phyloP scores from a whole-genome alignment of 2,113 vertebrate genomes.

The Platysternon megacephalum region DNA sequence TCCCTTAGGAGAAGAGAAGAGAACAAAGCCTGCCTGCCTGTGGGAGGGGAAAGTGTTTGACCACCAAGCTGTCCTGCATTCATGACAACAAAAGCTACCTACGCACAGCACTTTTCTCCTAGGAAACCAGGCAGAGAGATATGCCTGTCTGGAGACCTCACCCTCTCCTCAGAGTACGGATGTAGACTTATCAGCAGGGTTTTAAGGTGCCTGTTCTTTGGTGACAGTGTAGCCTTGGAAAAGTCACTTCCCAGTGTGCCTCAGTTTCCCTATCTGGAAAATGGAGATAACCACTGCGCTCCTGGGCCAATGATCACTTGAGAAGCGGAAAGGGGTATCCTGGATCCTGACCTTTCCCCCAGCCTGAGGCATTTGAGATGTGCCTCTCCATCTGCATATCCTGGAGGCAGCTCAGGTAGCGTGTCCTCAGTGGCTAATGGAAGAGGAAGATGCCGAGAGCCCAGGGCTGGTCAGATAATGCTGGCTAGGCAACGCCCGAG shows the following conservation, averaged over 20 bases:
- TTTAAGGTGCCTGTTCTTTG: not conserved
- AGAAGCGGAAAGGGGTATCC: too few relatives aligned
- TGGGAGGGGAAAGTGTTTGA: not conserved
- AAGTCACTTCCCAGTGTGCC: not conserved
- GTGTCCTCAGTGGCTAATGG: not conserved
- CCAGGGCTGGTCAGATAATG: not conserved
- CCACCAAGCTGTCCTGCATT: too few relatives aligned
- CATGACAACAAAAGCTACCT: slow-evolving; percentile 37
- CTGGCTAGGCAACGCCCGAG: not conserved
- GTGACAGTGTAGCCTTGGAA: not conserved
- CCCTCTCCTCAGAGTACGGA: not conserved
- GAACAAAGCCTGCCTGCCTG: not conserved
- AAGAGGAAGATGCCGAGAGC: not conserved
- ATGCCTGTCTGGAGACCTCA: not conserved
- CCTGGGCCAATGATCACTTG: not conserved
- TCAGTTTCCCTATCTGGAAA: not conserved
- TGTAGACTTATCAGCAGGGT: not conserved
- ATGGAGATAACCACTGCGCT: not conserved
- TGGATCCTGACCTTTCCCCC: too few relatives aligned
- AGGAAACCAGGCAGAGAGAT: slow-evolving; percentile 62
- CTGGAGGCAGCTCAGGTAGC: not conserved
- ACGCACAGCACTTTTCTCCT: not conserved
- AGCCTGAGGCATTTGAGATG: not conserved
- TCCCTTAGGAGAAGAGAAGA: not conserved
- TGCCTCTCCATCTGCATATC: not conserved